These are phyloP conservation scores for Bombus affinis DNA, from an alignment of 1,140 invertebrate genomes.

Conservation along the genomic window DNA sequence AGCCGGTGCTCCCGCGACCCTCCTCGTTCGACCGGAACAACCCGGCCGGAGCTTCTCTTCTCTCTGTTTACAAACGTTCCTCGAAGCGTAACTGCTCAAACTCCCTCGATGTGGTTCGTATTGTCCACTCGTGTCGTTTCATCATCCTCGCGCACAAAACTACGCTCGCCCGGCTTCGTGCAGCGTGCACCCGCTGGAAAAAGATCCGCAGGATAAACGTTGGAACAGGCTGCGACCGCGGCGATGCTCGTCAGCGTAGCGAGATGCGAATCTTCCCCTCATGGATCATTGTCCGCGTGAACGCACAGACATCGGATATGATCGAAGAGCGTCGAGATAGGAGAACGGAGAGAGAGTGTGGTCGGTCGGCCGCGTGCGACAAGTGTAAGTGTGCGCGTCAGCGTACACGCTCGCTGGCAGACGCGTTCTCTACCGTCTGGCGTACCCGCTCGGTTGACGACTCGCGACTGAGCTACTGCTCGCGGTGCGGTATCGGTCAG, in stretches of 20 bases:
- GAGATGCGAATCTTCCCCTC: constrained; percentile 4
- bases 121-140: neutral
- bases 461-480: constrained; percentile 73
- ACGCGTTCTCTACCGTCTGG: constrained; percentile 47
- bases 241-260: constrained; percentile 1
- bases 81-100: neutral
- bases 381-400: constrained; percentile 47
- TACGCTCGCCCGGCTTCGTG: neutral
- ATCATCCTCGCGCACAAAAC: neutral
- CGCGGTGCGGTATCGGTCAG: constrained; percentile 35
- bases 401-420: constrained; percentile 48
- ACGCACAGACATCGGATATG: neutral
- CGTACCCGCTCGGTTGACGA: constrained; percentile 77
- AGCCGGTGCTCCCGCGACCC: constrained; percentile 26
- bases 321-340: neutral
- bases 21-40: constrained; percentile 3
- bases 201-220: neutral
- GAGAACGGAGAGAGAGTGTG: neutral
- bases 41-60: neutral
- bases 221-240: neutral
- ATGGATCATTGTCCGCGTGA: constrained; percentile 35
- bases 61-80: constrained; percentile 23
- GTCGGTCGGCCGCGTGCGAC: neutral
- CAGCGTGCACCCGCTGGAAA: neutral
- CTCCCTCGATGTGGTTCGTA: neutral